Percentiles rank a stretch among this genome's conserved stretches.
Conservation (phyloP, 2,113 vertebrate genomes). For the Psilopsiagon aurifrons region DNA sequence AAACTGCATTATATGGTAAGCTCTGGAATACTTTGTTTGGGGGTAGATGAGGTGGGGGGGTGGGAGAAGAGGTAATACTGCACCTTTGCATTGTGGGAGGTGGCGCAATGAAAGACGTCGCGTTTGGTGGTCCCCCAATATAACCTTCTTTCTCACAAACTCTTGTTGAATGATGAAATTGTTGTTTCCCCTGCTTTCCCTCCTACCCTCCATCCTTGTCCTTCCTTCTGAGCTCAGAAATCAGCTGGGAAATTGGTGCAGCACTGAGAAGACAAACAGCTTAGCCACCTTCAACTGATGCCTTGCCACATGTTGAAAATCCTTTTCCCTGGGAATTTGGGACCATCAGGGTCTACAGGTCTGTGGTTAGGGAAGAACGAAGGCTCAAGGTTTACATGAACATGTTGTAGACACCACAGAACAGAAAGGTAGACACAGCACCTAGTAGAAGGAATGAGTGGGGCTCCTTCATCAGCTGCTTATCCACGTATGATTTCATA, state of each 20-base stretch:
- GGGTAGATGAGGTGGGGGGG: slow-evolving; percentile 75
- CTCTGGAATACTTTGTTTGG: slow-evolving; percentile 79
- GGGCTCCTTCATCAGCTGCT: background rate
- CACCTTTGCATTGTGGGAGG: slow-evolving; percentile 80
- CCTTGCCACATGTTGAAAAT: slow-evolving; percentile 71
- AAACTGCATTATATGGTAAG: slow-evolving; percentile 87
- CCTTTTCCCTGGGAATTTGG: slow-evolving; percentile 65
- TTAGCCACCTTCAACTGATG: slow-evolving; percentile 83
- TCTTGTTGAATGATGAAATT: slow-evolving; percentile 77
- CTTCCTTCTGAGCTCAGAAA: slow-evolving; percentile 67
- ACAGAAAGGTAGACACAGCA: background rate
- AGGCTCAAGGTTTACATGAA: background rate
- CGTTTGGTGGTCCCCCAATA: slow-evolving; percentile 84
- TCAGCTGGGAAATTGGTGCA: slow-evolving; percentile 63
- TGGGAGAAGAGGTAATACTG: slow-evolving; percentile 84
- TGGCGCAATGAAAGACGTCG: slow-evolving; percentile 80
- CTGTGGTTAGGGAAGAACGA: background rate
- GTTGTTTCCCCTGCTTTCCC: slow-evolving; percentile 11
- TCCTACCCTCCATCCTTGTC: slow-evolving; percentile 44
- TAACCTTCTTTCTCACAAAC: slow-evolving; percentile 72
- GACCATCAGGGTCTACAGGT: background rate
- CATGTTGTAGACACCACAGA: background rate
- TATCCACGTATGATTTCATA: background rate
- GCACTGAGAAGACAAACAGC: slow-evolving; percentile 74
- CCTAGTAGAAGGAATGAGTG: background rate